Conservation (phyloP, 2,113 vertebrate genomes). For the Psittacus erithacus region DNA sequence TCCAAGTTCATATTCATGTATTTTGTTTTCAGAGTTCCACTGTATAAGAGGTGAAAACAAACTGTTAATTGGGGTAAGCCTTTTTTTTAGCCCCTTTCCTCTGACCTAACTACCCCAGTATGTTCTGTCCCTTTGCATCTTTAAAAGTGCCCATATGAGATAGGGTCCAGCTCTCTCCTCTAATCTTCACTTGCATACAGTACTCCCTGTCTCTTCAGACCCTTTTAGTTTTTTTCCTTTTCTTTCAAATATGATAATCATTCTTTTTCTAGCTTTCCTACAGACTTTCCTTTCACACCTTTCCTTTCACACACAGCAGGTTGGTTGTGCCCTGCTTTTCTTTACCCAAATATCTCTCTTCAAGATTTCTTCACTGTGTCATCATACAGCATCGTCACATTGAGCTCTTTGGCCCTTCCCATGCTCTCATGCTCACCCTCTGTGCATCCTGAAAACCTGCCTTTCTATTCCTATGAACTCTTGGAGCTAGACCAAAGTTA, state of each 20-base stretch:
- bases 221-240: neutral
- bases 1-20: neutral
- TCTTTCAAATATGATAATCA: neutral
- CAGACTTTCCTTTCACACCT: neutral
- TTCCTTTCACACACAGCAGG: neutral
- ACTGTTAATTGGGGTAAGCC: fast-evolving
- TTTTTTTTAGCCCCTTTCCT: neutral
- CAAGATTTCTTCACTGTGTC: neutral
- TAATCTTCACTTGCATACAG: neutral
- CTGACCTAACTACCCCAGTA: neutral
- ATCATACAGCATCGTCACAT: fast-evolving
- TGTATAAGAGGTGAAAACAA: neutral
- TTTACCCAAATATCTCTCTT: neutral
- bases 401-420: neutral
- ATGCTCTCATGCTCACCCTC: fast-evolving
- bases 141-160: neutral
- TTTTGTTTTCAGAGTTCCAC: neutral
- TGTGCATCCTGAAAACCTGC: neutral
- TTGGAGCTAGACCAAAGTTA: neutral
- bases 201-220: neutral
- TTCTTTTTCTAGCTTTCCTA: neutral
- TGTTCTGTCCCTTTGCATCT: neutral
- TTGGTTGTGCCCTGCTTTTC: neutral
- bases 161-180: neutral
- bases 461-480: neutral